A percentile compares a stretch with the other conserved stretches of the same genome.
Conservation (phyloP, 1,140 invertebrate genomes). For the roundworm (Caenorhabditis elegans) region DNA sequence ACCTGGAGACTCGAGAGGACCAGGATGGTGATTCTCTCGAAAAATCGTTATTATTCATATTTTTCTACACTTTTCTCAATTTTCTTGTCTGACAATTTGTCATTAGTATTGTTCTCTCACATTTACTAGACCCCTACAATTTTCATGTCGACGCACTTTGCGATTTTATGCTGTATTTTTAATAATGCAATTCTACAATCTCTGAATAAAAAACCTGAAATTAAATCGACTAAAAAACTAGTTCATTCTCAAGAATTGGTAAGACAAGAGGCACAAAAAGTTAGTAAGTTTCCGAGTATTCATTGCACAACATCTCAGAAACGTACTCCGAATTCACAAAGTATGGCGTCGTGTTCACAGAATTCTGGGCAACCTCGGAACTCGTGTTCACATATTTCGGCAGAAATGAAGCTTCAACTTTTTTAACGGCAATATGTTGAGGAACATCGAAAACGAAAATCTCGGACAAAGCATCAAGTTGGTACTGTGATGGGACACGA, state of each 20-base stretch:
- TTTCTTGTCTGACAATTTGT: not conserved
- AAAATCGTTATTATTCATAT: not conserved
- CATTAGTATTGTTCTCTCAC: not conserved
- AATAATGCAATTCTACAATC: too few species aligned
- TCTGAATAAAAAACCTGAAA: too few species aligned
- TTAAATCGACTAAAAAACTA: too few species aligned
- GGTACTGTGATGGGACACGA: constrained; percentile 7
- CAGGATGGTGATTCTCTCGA: not conserved
- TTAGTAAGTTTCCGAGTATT: not conserved
- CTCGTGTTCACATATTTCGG: too few species aligned
- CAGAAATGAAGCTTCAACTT: not conserved
- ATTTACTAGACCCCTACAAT: too few species aligned
- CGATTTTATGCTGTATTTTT: too few species aligned
- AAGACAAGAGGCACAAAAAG: too few species aligned
- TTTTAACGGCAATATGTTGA: not conserved
- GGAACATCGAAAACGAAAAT: constrained; percentile 5
- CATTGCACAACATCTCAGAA: not conserved
- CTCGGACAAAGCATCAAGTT: not conserved
- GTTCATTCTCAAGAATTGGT: too few species aligned
- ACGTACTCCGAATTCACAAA: not conserved
- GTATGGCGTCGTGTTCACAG: not conserved
- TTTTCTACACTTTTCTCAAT: too few species aligned
- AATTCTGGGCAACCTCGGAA: too few species aligned
- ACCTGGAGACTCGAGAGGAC: not conserved
- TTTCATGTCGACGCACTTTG: too few species aligned